phyloP scores from a whole-genome alignment of 2,888 invertebrate genomes.

The Euplagia quadripunctaria region DNA sequence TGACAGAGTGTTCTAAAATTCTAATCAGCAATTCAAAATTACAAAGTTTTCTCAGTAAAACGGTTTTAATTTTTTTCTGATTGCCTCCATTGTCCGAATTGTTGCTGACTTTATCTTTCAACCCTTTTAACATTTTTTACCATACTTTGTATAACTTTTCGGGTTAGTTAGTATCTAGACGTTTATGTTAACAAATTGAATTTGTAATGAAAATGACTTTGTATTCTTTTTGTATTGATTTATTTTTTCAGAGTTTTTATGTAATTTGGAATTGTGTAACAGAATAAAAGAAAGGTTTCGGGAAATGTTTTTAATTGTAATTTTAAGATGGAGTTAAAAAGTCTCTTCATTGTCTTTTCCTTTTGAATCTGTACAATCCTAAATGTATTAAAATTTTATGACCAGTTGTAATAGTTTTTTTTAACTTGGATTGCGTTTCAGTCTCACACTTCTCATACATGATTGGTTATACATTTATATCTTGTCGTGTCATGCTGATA shows the following conservation, averaged over 20 bases:
- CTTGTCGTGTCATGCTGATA: not conserved
- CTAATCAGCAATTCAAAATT: constrained; percentile 44
- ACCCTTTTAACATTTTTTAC: constrained; percentile 57
- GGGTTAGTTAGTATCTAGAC: constrained; percentile 48
- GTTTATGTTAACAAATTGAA: constrained; percentile 62
- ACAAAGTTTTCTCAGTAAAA: constrained; percentile 40
- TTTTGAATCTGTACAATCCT: not conserved
- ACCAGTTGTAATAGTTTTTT: not conserved
- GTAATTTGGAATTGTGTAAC: constrained; percentile 29
- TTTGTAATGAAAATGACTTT: constrained; percentile 52
- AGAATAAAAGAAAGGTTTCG: constrained; percentile 19
- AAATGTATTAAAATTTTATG: not conserved
- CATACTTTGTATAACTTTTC: constrained; percentile 59
- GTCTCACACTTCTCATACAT: not conserved
- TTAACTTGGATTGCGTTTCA: not conserved
- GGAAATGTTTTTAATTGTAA: constrained; percentile 15
- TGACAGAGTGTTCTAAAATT: constrained; percentile 13
- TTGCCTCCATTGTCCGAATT: constrained; percentile 61
- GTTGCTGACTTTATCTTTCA: constrained; percentile 57
- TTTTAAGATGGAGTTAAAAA: constrained; percentile 9
- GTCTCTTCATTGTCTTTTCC: not conserved
- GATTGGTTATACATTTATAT: not conserved
- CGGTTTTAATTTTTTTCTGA: constrained; percentile 55
- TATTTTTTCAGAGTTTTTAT: constrained; percentile 27
- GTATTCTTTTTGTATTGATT: constrained; percentile 44